Evolutionary conservation across 2,888 invertebrate species (phyloP).

Genomic region (Tortricodes alternella): DNA sequence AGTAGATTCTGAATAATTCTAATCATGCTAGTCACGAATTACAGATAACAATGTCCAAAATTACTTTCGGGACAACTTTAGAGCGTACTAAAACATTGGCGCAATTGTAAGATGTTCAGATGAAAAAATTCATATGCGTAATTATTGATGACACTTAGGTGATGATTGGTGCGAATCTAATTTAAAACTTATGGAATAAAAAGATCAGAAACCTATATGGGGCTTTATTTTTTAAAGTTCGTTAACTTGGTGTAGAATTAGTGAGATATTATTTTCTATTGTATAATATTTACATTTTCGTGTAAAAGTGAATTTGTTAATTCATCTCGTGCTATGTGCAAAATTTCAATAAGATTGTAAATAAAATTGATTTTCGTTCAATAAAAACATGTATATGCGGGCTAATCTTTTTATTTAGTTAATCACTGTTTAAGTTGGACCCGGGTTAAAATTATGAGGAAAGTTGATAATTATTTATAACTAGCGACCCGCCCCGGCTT

Average conservation of each 20-base stretch:
- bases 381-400: neutral
- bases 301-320: neutral
- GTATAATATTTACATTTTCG: neutral
- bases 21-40: no score
- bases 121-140: no score
- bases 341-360: constrained; percentile 10
- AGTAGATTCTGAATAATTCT: no score
- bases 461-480: no score
- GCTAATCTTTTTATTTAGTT: neutral
- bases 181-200: neutral
- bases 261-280: neutral
- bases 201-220: neutral
- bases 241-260: neutral
- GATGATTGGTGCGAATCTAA: neutral
- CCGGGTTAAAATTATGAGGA: no score
- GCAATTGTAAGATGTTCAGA: no score
- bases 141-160: neutral
- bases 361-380: constrained; percentile 10
- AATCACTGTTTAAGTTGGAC: no score
- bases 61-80: no score
- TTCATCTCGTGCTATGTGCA: neutral
- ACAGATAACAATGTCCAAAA: no score
- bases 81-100: no score
- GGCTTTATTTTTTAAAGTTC: constrained; percentile 3
- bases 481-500: no score